Evolutionary conservation across 92 coral and sea anemone species (phyloP).

Genomic region (Umimayanthus kanabou): DNA sequence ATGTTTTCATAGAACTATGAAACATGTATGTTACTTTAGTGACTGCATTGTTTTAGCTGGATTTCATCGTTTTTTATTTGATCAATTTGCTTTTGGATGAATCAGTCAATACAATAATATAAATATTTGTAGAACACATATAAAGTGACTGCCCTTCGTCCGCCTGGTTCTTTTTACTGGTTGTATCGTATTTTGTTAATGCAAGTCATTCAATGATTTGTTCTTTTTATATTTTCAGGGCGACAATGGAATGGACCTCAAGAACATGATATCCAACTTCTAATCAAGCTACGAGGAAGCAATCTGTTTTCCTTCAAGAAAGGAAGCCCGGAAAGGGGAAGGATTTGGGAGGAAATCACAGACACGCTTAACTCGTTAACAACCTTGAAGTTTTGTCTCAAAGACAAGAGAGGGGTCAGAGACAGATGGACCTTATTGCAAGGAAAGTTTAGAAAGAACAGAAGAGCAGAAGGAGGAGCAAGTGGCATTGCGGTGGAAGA

Average conservation of each 20-base stretch:
- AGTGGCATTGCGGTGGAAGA: background rate
- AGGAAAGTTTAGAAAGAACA: background rate
- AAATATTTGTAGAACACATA: no score
- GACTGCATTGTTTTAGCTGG: no score
- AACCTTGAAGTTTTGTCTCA: constrained; percentile 39
- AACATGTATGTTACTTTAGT: no score
- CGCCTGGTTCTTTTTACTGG: no score
- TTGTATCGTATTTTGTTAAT: no score
- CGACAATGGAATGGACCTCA: constrained; percentile 50
- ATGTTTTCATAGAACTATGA: no score
- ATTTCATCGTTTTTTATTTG: no score
- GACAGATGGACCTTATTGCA: constrained; percentile 44
- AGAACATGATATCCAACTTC: constrained; percentile 55
- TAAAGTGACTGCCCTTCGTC: no score
- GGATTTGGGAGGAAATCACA: constrained; percentile 40
- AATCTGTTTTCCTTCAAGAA: constrained; percentile 39
- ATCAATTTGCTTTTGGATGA: no score
- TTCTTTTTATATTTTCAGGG: no score
- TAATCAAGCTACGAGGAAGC: constrained; percentile 44
- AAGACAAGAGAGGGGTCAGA: constrained; percentile 54
- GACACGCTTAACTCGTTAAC: constrained; percentile 42
- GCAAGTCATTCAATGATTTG: no score
- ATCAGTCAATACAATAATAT: no score
- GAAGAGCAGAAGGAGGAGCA: constrained; percentile 36
- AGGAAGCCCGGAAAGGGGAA: constrained; percentile 44